Evolutionary conservation across 2,797 vertebrate genomes (phyloP), one percentile per base, ranked within the genome.

Genomic region (Lophius americanus): DNA sequence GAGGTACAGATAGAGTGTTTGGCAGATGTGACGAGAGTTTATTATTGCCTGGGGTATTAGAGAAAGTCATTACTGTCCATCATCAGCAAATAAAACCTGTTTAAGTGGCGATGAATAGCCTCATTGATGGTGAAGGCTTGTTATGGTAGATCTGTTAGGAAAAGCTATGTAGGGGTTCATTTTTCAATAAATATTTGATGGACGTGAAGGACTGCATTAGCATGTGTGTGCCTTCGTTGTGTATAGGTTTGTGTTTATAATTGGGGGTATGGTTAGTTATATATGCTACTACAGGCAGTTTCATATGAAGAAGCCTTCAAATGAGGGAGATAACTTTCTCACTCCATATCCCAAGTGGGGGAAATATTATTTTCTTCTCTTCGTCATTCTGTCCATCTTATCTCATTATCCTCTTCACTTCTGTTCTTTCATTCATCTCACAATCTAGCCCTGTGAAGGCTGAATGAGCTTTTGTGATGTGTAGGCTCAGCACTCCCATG

Each of bases 171-270:
- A 35, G 64, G 68, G 76, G 51, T 59, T 88, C 65, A 78, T 71
- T 73, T 88, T 86, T 75, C 86, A 82, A 81, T 89, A 84, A 90
- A 90, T 87, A 88, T 90, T 89, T 88, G 64, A 90, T 90, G 60
- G 67, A 49, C 2, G 11, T 68, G 42, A 57, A 63, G 10, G 46
- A 61, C 51, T 75, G 44, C 61, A 52, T 71, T 55, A 35, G 68
- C 2, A 6, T 46, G 63, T 55, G 52, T 64, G 57, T 51, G 64
- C 55, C 48, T 64, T 51, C 51, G 64, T 55, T 60, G 50, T 47
- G 38, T 37, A 38, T 53, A 55, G 52, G 35, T 23, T 3, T 50
- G 36, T 49, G 48, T 70, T 56, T 51, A 36, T 55, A 53, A 55
- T 9, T 23, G 66, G 48, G 47, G 50, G 53, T 53, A 43, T 52